phyloP scores from a whole-genome alignment of 1,140 invertebrate species.

The Rhopalosiphum maidis region DNA sequence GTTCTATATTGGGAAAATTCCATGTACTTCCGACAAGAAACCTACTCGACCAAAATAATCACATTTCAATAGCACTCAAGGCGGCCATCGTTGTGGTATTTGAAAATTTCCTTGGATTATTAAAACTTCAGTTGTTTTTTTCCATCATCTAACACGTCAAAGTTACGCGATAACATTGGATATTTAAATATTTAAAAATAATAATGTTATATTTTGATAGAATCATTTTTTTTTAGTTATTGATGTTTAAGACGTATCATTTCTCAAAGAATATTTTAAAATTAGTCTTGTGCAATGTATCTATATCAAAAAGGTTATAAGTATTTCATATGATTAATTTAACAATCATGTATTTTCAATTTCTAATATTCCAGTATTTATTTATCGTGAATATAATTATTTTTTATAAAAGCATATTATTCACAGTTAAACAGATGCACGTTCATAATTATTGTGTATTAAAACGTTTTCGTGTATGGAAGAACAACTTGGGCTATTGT shows the following conservation, averaged over 20 bases:
- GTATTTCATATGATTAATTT: neutral
- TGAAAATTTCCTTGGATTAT: conserved; percentile 1
- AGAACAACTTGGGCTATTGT: neutral
- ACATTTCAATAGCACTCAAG: conserved; percentile 21
- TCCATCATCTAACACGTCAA: neutral
- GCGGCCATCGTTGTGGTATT: neutral
- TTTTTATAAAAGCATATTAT: neutral
- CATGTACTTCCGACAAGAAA: conserved; percentile 5
- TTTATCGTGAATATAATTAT: neutral
- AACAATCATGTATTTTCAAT: neutral
- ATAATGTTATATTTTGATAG: neutral
- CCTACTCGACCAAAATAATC: conserved; percentile 29
- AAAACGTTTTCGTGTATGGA: neutral
- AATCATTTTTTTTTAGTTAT: neutral
- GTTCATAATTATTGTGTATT: no score
- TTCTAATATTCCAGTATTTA: no score
- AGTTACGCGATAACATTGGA: neutral
- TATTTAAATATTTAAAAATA: conserved; percentile 6
- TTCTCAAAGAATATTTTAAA: neutral
- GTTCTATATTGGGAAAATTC: conserved; percentile 15
- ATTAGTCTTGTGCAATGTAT: neutral
- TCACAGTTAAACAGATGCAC: neutral
- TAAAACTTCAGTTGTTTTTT: neutral
- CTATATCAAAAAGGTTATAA: neutral
- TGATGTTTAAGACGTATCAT: neutral